A percentile compares a stretch with the other conserved stretches of the same genome.
These are phyloP conservation scores for Cichladusa arquata DNA, from an alignment of 2,113 vertebrate genomes.

Conservation along the genomic window DNA sequence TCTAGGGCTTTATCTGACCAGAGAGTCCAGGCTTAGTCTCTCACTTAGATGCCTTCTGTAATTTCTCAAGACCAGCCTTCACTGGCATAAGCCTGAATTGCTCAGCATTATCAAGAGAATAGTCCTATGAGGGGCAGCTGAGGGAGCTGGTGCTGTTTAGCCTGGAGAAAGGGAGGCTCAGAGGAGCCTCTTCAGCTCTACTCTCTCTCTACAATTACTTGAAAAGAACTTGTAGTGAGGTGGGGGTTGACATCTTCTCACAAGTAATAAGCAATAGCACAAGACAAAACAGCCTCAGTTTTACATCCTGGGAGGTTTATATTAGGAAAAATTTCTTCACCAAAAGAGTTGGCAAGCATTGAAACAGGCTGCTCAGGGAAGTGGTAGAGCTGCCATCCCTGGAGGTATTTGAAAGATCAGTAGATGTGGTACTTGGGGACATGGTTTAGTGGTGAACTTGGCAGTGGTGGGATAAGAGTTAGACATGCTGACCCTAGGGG, in stretches of 20 bases:
- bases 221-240: neutral
- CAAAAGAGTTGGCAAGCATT: neutral
- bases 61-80: neutral
- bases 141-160: neutral
- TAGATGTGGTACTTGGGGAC: neutral
- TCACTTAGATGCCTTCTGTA: neutral
- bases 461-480: neutral
- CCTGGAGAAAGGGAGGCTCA: neutral
- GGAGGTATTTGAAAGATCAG: neutral
- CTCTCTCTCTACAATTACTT: neutral
- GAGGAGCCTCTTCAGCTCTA: neutral
- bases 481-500: neutral
- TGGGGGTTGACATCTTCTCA: neutral
- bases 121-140: neutral
- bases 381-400: neutral
- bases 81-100: neutral
- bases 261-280: neutral
- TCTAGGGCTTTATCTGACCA: neutral
- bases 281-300: neutral
- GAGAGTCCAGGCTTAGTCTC: neutral
- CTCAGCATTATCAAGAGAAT: neutral
- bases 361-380: neutral
- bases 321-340: neutral
- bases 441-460: neutral
- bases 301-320: neutral